Conservation (phyloP, 2,888 invertebrate species). For the Lathronympha strigana region DNA sequence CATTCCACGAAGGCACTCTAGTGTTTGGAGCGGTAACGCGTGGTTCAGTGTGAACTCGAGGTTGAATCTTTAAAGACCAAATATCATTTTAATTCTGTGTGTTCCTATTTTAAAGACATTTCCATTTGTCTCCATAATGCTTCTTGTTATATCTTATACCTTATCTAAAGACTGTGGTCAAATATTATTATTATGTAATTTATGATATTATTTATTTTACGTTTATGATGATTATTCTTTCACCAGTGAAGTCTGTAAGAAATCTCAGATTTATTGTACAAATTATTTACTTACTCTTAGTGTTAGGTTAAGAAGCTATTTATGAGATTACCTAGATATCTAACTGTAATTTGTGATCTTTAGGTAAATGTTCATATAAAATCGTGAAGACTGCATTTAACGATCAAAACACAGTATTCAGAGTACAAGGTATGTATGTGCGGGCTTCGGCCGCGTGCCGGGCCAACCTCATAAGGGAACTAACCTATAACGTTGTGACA, state of each 20-base stretch:
- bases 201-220: slow-evolving; percentile 80
- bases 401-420: slow-evolving; percentile 68
- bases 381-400: slow-evolving; percentile 79
- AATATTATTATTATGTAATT: slow-evolving; percentile 70
- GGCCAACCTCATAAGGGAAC: slow-evolving; percentile 68
- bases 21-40: slow-evolving; percentile 52
- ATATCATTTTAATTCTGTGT: slow-evolving; percentile 67
- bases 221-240: slow-evolving; percentile 74
- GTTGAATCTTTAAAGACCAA: slow-evolving; percentile 66
- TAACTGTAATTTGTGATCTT: slow-evolving; percentile 80
- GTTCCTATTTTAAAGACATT: slow-evolving; percentile 79
- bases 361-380: slow-evolving; percentile 63
- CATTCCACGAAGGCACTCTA: slow-evolving; percentile 67
- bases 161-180: slow-evolving; percentile 79
- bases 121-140: slow-evolving; percentile 63
- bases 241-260: slow-evolving; percentile 66
- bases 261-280: slow-evolving; percentile 79
- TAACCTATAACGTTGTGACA: slow-evolving; percentile 71
- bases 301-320: slow-evolving; percentile 74
- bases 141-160: slow-evolving; percentile 66
- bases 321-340: slow-evolving; percentile 82
- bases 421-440: slow-evolving; percentile 49
- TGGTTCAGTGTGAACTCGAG: slow-evolving; percentile 51
- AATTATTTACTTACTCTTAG: slow-evolving; percentile 76
- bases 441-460: slow-evolving; percentile 23